Percentiles rank a stretch among this genome's conserved stretches.
phyloP scores from a whole-genome alignment of 2,888 invertebrate species.

The Nephrotoma appendiculata region DNA sequence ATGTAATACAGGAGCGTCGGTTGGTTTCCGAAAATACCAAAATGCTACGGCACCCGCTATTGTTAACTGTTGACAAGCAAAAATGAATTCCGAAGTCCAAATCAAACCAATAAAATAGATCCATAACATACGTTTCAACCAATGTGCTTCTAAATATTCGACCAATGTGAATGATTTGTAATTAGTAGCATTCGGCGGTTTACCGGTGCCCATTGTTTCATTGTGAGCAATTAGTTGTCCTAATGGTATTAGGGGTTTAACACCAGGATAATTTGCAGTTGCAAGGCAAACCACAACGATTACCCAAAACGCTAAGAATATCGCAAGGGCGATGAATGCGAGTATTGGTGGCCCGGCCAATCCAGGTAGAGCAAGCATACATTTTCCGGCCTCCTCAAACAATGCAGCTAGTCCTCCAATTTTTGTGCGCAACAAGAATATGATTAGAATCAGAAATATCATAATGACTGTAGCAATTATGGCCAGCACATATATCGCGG shows the following conservation, averaged over 20 bases:
- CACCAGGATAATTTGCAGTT: constrained; percentile 63
- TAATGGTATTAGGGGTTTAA: constrained; percentile 30
- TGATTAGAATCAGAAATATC: constrained; percentile 56
- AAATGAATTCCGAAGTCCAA: constrained; percentile 89
- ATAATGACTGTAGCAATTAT: constrained; percentile 79
- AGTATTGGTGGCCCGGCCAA: constrained; percentile 71
- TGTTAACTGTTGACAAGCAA: constrained; percentile 88
- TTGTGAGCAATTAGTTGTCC: neutral
- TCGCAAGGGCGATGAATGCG: constrained; percentile 62
- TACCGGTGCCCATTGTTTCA: constrained; percentile 5
- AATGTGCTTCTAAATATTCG: constrained; percentile 59
- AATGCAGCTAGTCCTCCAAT: constrained; percentile 69
- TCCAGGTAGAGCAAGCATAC: constrained; percentile 69
- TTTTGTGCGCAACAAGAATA: constrained; percentile 63
- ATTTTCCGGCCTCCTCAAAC: constrained; percentile 81
- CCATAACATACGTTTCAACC: constrained; percentile 91
- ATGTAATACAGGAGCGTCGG: constrained; percentile 52
- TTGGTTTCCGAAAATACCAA: constrained; percentile 81
- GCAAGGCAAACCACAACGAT: constrained; percentile 62
- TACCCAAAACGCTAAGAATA: constrained; percentile 79
- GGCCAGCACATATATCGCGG: constrained; percentile 69
- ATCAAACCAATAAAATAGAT: constrained; percentile 77
- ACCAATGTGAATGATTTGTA: constrained; percentile 44
- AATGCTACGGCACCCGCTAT: constrained; percentile 84
- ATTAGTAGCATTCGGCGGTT: constrained; percentile 18